Evolutionary conservation across 2,797 vertebrate genomes (phyloP).

Genomic region (Dromococcyx pavoninus): DNA sequence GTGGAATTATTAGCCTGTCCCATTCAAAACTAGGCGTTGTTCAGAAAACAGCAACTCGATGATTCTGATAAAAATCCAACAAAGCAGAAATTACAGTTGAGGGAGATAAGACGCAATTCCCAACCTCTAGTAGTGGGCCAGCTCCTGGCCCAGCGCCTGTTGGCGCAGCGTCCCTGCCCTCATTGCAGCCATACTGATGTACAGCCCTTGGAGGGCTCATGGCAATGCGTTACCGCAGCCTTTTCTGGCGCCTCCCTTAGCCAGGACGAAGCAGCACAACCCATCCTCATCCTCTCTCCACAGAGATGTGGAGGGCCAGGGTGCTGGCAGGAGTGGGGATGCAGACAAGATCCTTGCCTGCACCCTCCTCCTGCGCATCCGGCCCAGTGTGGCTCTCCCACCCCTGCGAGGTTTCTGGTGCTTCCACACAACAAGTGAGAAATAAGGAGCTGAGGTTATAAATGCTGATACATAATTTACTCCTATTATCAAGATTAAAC

Average conservation of each 20-base stretch:
- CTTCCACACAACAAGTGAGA: slow-evolving; percentile 11
- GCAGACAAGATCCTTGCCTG: not conserved
- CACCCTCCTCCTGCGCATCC: not conserved
- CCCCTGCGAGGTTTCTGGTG: not conserved
- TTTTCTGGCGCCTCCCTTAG: not conserved
- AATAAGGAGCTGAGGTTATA: slow-evolving; percentile 34
- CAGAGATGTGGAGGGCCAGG: not conserved
- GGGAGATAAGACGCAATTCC: not conserved
- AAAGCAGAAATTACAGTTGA: not conserved
- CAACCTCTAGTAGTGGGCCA: not conserved
- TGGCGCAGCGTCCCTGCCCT: not conserved
- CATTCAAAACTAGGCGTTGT: not conserved
- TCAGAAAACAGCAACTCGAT: not conserved
- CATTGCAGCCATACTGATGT: rapidly evolving
- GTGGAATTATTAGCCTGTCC: slow-evolving; percentile 34
- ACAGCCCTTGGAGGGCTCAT: not conserved
- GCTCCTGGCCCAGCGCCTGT: not conserved
- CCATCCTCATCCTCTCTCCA: rapidly evolving
- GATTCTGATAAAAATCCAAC: slow-evolving; percentile 13
- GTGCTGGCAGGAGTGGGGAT: rapidly evolving
- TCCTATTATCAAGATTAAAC: slow-evolving; percentile 69
- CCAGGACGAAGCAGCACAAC: not conserved
- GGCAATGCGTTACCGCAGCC: rapidly evolving
- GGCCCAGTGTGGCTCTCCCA: rapidly evolving
- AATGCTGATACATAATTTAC: slow-evolving; percentile 66